Evolutionary conservation across 1,140 invertebrate species (phyloP).

Genomic region (Microplitis demolitor): DNA sequence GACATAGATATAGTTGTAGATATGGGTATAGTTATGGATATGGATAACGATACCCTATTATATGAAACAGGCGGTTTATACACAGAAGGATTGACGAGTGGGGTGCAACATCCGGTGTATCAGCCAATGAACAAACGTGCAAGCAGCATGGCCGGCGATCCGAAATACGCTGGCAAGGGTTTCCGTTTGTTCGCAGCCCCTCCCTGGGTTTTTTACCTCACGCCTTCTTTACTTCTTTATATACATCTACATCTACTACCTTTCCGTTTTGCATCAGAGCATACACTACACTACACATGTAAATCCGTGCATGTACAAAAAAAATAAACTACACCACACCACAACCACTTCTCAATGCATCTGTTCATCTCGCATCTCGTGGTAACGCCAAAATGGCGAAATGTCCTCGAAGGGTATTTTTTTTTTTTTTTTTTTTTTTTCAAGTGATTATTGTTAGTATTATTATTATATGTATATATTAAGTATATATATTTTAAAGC

Average conservation of each 20-base stretch:
- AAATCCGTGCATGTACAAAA: too few species aligned
- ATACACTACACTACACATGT: too few species aligned
- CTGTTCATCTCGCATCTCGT: background rate
- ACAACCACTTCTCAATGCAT: background rate
- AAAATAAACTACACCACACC: too few species aligned
- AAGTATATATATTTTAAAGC: background rate
- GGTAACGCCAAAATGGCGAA: conserved; percentile 11
- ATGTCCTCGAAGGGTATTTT: background rate
- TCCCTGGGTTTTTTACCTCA: conserved; percentile 13
- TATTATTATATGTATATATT: background rate
- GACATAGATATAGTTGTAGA: too few species aligned
- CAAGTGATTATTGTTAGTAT: background rate
- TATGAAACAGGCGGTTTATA: conserved; percentile 2
- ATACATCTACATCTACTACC: background rate
- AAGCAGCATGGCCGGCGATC: conserved; percentile 17
- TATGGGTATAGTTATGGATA: too few species aligned
- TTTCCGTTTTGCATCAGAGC: background rate
- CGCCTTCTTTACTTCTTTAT: conserved; percentile 7
- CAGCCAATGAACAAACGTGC: conserved; percentile 19
- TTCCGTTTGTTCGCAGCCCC: conserved; percentile 25
- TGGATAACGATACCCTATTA: too few species aligned
- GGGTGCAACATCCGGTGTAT: conserved; percentile 20
- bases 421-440: background rate
- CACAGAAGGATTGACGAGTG: background rate
- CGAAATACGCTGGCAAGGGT: conserved; percentile 22